Conservation (phyloP, 2,797 vertebrate species). For the Molossus molossus region DNA sequence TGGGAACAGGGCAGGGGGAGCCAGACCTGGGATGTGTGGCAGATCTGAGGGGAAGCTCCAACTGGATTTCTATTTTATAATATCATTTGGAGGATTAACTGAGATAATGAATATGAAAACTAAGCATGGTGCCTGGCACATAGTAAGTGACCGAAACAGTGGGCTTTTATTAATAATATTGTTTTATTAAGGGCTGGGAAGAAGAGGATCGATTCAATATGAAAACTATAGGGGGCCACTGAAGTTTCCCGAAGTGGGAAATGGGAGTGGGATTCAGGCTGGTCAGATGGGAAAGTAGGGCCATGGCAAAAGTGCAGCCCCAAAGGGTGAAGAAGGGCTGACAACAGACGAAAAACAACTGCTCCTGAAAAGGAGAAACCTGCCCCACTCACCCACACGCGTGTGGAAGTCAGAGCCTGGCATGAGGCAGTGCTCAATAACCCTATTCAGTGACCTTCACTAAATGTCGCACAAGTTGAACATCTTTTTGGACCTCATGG, state of each 20-base stretch:
- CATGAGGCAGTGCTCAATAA: background rate
- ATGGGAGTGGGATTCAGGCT: slow-evolving; percentile 7
- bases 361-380: background rate
- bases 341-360: background rate
- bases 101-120: slow-evolving; percentile 9
- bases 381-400: background rate
- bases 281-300: background rate
- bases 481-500: slow-evolving; percentile 14
- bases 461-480: background rate
- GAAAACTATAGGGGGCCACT: slow-evolving; percentile 26
- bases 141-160: background rate
- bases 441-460: background rate
- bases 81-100: slow-evolving; percentile 42
- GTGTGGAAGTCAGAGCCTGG: background rate
- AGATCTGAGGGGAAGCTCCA: background rate
- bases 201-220: background rate
- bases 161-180: background rate
- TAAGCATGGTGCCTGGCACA: background rate
- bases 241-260: background rate
- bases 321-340: slow-evolving; percentile 9
- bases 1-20: background rate
- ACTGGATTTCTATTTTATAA: background rate
- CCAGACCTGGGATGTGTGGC: background rate
- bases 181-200: slow-evolving; percentile 44
- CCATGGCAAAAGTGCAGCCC: background rate